These are phyloP conservation scores for Drosophila engyochracea DNA, from an alignment of 2,888 invertebrate genomes.

Conservation along the genomic window DNA sequence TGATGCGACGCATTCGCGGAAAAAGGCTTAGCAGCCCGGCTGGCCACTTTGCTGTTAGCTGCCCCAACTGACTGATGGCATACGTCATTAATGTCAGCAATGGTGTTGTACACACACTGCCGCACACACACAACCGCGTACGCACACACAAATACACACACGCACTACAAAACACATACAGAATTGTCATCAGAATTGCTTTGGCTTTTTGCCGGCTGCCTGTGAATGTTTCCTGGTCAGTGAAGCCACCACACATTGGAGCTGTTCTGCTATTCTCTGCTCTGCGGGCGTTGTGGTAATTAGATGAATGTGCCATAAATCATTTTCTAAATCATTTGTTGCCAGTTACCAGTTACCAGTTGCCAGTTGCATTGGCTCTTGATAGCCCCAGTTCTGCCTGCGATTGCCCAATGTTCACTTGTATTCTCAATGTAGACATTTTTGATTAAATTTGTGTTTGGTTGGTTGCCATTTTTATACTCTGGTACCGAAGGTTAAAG, in stretches of 20 bases:
- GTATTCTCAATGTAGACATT: slow-evolving; percentile 4
- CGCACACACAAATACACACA: slow-evolving; percentile 10
- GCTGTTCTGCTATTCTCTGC: slow-evolving; percentile 17
- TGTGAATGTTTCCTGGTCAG: slow-evolving; percentile 48
- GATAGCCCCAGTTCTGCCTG: slow-evolving; percentile 15
- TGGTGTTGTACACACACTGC: slow-evolving; percentile 50
- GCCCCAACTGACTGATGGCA: slow-evolving; percentile 66
- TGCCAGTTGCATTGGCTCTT: slow-evolving; percentile 20
- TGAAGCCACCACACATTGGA: slow-evolving; percentile 16
- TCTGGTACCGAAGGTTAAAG: not conserved
- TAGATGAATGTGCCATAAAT: slow-evolving; percentile 79
- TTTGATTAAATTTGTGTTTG: slow-evolving; percentile 35
- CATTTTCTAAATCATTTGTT: slow-evolving; percentile 78
- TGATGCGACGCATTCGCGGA: slow-evolving; percentile 75
- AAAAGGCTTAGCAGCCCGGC: slow-evolving; percentile 69
- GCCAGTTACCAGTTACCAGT: slow-evolving; percentile 44
- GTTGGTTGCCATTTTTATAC: slow-evolving; percentile 1
- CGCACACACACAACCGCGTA: slow-evolving; percentile 18
- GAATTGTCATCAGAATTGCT: slow-evolving; percentile 70
- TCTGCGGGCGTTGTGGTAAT: slow-evolving; percentile 72
- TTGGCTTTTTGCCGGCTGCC: slow-evolving; percentile 62
- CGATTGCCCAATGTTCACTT: not conserved
- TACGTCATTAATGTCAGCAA: slow-evolving; percentile 76
- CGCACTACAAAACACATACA: slow-evolving; percentile 56
- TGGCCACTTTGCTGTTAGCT: slow-evolving; percentile 3